Percentiles rank a stretch among this genome's conserved stretches.
Evolutionary conservation across 2,888 invertebrate genomes (phyloP).

Genomic region (Horisme vitalbata): DNA sequence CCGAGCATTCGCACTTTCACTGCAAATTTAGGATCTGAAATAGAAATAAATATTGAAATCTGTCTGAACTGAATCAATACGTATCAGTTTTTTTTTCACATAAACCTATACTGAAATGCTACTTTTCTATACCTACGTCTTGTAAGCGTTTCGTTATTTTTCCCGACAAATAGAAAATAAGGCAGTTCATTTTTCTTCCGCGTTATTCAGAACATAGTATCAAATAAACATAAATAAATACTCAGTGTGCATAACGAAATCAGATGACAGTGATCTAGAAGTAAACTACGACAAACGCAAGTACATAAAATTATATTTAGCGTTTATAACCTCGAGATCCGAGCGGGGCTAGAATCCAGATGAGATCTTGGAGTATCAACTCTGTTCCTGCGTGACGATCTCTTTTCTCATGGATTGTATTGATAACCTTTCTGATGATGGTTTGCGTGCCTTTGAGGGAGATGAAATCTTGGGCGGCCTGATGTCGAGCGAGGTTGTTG

Average conservation of each 20-base stretch:
- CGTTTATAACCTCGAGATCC: slow-evolving; percentile 67
- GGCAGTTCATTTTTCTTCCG: no score
- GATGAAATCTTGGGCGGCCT: slow-evolving; percentile 76
- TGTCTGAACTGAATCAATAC: no score
- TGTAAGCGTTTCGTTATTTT: no score
- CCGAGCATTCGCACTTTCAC: slow-evolving; percentile 85
- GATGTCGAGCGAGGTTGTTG: slow-evolving; percentile 67
- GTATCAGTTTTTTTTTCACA: no score
- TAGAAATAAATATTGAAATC: slow-evolving; percentile 6
- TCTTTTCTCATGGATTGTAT: slow-evolving; percentile 72
- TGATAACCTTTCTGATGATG: slow-evolving; percentile 73
- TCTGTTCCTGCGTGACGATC: slow-evolving; percentile 69
- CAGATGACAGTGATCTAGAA: slow-evolving; percentile 19
- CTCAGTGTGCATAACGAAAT: slow-evolving; percentile 10
- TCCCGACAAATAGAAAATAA: no score
- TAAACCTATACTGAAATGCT: no score
- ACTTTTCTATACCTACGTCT: no score
- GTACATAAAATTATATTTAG: slow-evolving; percentile 29
- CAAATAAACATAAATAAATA: neutral
- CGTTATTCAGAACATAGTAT: no score
- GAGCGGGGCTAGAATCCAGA: slow-evolving; percentile 83
- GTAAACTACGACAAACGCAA: slow-evolving; percentile 12
- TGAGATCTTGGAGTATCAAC: slow-evolving; percentile 76
- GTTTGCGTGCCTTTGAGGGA: slow-evolving; percentile 76
- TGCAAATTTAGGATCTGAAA: slow-evolving; percentile 85